Percentiles rank a stretch among this genome's conserved stretches.
phyloP scores from a whole-genome alignment of 2,888 invertebrate species.

The Tenthredo scrophulariae region DNA sequence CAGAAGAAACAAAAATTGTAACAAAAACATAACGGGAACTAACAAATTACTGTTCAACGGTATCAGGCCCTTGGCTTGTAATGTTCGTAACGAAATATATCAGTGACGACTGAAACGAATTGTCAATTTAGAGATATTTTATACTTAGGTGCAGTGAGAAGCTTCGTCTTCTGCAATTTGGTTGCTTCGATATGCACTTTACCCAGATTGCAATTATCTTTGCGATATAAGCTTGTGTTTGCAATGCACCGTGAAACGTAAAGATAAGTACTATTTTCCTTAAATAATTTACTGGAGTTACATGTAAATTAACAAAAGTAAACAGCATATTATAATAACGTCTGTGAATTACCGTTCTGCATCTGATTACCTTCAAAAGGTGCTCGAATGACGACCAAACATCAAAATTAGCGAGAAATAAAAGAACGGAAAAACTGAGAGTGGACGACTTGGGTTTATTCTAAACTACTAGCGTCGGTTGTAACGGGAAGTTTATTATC shows the following conservation, averaged over 20 bases:
- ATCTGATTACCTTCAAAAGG: neutral
- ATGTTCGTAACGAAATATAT: neutral
- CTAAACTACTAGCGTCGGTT: neutral
- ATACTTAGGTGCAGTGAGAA: neutral
- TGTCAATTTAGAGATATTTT: neutral
- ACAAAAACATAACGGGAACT: no score
- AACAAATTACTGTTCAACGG: neutral
- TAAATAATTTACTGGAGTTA: neutral
- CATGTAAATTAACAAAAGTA: neutral
- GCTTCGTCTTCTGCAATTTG: neutral
- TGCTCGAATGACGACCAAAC: neutral
- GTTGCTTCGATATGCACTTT: neutral
- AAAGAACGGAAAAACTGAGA: neutral
- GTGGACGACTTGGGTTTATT: neutral
- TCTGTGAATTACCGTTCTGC: neutral
- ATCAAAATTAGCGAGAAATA: neutral
- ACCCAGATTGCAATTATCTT: neutral
- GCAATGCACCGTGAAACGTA: no score
- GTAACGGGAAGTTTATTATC: constrained; percentile 19
- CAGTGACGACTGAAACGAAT: neutral
- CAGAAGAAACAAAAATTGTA: no score
- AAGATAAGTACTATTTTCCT: neutral
- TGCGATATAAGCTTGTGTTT: neutral
- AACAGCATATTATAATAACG: neutral
- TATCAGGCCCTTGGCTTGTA: neutral